Evolutionary conservation across 1,140 invertebrate genomes (phyloP).

Genomic region (Potamilus streckersoni): DNA sequence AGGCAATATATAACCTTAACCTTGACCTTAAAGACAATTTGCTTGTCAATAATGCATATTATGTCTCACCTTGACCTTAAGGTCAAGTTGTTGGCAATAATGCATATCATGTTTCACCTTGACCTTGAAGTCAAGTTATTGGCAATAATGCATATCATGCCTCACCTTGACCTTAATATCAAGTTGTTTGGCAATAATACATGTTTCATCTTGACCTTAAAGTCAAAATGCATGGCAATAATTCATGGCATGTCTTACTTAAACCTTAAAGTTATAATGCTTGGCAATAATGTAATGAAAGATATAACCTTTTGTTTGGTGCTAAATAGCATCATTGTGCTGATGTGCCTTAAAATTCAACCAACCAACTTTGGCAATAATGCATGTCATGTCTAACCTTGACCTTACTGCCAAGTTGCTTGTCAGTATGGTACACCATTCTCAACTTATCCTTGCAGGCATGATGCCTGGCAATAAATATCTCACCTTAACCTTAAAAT

Average conservation of each 20-base stretch:
- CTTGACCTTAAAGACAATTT: slow-evolving; percentile 40
- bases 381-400: slow-evolving; percentile 38
- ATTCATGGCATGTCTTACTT: neutral
- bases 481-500: slow-evolving; percentile 72
- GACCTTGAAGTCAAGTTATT: slow-evolving; percentile 25
- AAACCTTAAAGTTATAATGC: no score
- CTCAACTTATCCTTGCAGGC: neutral
- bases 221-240: neutral
- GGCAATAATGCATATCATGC: slow-evolving; percentile 66
- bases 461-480: neutral
- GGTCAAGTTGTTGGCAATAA: slow-evolving; percentile 67
- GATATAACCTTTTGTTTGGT: no score
- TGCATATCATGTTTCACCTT: slow-evolving; percentile 37
- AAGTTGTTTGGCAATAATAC: slow-evolving; percentile 73
- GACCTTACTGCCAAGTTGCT: slow-evolving; percentile 77
- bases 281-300: no score
- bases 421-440: slow-evolving; percentile 71
- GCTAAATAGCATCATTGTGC: no score
- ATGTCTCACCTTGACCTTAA: slow-evolving; percentile 48
- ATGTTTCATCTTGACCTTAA: neutral
- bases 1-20: slow-evolving; percentile 15
- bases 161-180: slow-evolving; percentile 73
- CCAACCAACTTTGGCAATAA: no score
- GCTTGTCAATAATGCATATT: slow-evolving; percentile 62
- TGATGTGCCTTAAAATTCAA: no score